Evolutionary conservation across 2,888 invertebrate genomes (phyloP), one percentile per base, ranked within the genome.

Genomic region (Peribatodes rhomboidaria): DNA sequence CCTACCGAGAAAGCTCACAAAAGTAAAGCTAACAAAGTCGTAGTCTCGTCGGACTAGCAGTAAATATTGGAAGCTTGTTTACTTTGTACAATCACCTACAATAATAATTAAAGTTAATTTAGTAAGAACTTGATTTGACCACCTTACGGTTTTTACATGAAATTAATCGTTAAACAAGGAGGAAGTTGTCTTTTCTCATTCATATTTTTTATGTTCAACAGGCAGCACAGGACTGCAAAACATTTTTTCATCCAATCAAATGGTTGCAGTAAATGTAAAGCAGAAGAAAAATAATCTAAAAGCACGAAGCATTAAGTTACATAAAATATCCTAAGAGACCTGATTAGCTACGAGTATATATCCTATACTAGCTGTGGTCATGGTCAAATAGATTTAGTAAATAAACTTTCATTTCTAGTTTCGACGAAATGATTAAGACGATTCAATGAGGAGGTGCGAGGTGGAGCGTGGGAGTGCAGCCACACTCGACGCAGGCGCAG

Each of bases 401-500:
- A 27, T 27, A 27, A 27, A 20, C 14, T 20, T 20, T n/a, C 1
- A 44, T 52, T 33, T 35, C 13, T 18, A 50, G 18, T 50, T 37
- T 52, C 16, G 35, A 35, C 20, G 2, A 35, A 22, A 22, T 53
- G 27, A 39, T 72, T 50, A 63, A 72, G 68, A 59, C 53, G 72
- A 71, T 75, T 70, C 69, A 76, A 75, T 75, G 81, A 72, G 77
- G 75, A 73, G 71, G 72, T 70, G 73, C 50, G 59, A 49, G 63
- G 65, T 69, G 74, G 79, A 83, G 78, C 84, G 88, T 85, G 86
- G 82, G 85, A 84, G 84, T 76, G 71, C 76, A 69, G 52, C 55
- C 64, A 71, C 69, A 75, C 75, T 68, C 67, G 70, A 75, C 72
- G 74, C 78, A 70, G 69, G 67, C 76, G 73, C 71, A 67, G 46